A percentile compares a stretch with the other conserved stretches of the same genome.
Conservation (phyloP, 2,888 invertebrate genomes). For the Eupithecia dodoneata region DNA sequence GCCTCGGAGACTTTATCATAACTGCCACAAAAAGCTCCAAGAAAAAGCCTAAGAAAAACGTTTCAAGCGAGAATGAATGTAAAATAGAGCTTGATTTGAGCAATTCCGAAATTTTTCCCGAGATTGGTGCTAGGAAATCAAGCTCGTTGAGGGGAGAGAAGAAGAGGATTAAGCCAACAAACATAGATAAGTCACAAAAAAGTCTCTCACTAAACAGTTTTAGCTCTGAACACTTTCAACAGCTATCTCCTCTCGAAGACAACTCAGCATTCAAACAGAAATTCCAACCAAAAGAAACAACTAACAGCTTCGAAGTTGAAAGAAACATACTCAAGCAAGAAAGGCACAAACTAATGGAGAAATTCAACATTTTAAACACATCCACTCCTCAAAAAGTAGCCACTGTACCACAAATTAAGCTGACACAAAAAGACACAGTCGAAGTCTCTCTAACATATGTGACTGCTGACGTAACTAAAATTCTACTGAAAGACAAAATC, state of each 20-base stretch:
- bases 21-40: constrained; percentile 65
- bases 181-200: constrained; percentile 68
- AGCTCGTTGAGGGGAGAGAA: constrained; percentile 68
- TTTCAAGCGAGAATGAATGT: constrained; percentile 62
- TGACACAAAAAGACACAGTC: constrained; percentile 60
- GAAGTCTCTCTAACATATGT: constrained; percentile 62
- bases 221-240: constrained; percentile 67
- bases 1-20: constrained; percentile 71
- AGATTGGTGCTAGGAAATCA: constrained; percentile 72
- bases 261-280: constrained; percentile 71
- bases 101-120: constrained; percentile 74
- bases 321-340: constrained; percentile 75
- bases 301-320: constrained; percentile 70
- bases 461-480: constrained; percentile 70
- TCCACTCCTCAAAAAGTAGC: constrained; percentile 57
- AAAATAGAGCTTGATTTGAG: constrained; percentile 69
- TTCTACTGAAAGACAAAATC: constrained; percentile 80
- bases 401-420: constrained; percentile 64
- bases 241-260: constrained; percentile 65
- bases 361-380: constrained; percentile 73
- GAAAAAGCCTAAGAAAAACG: constrained; percentile 66
- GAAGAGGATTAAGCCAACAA: constrained; percentile 82
- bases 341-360: constrained; percentile 76
- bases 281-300: constrained; percentile 63
- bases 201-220: constrained; percentile 71